Evolutionary conservation across 2,888 invertebrate genomes (phyloP).

Genomic region (Miltochrista miniata): DNA sequence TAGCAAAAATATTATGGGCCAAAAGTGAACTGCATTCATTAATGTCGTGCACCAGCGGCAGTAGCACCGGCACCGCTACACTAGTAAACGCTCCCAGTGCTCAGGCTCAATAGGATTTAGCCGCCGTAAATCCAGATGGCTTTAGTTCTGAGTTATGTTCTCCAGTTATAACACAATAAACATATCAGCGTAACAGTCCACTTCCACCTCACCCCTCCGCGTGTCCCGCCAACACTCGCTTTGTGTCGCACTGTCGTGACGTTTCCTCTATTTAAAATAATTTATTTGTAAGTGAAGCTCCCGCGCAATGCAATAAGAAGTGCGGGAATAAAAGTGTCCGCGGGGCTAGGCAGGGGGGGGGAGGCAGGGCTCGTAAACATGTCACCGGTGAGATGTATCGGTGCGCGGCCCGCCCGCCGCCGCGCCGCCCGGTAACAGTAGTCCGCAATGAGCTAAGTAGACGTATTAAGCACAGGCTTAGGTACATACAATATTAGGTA

Average conservation of each 20-base stretch:
- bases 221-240: constrained; percentile 24
- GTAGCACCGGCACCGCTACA: too few species aligned
- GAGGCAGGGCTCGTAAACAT: constrained; percentile 58
- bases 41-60: too few species aligned
- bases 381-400: constrained; percentile 61
- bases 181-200: constrained; percentile 25
- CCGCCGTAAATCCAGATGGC: constrained; percentile 35
- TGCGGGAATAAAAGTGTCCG: constrained; percentile 11
- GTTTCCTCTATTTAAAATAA: constrained; percentile 64
- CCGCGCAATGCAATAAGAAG: constrained; percentile 55
- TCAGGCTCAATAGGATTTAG: constrained; percentile 30
- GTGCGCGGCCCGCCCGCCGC: constrained; percentile 41
- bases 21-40: too few species aligned
- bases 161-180: constrained; percentile 39
- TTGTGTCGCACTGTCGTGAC: constrained; percentile 36
- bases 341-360: constrained; percentile 17
- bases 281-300: constrained; percentile 53
- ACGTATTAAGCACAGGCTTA: background rate
- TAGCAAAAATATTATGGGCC: too few species aligned
- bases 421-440: background rate
- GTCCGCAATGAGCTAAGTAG: background rate
- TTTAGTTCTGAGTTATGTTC: constrained; percentile 32
- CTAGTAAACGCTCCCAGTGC: constrained; percentile 14
- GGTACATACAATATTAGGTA: constrained; percentile 1
- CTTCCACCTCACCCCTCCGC: background rate